phyloP scores from a whole-genome alignment of 1,140 invertebrate genomes.

The Subanguina moxae region DNA sequence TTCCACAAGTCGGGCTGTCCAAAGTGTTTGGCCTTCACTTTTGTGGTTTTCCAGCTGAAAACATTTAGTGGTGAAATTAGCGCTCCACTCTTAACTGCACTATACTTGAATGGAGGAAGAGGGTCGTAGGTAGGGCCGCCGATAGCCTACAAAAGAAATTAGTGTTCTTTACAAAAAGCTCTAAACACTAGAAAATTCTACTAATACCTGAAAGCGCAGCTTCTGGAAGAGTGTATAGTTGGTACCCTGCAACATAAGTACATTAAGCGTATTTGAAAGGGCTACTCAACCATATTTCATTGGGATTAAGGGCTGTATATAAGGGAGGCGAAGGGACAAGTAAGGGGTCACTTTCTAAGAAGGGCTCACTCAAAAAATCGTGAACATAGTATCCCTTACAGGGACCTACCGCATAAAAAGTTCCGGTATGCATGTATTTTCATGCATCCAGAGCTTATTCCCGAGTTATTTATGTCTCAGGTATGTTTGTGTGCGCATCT shows the following conservation, averaged over 20 bases:
- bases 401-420: no score
- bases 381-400: no score
- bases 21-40: conserved; percentile 66
- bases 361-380: no score
- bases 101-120: conserved; percentile 38
- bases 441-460: no score
- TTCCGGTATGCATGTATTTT: no score
- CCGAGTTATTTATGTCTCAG: no score
- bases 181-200: not conserved
- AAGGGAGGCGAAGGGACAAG: no score
- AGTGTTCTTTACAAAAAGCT: not conserved
- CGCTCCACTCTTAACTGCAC: not conserved
- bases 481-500: no score
- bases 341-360: no score
- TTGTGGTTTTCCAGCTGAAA: conserved; percentile 72
- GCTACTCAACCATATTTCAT: no score
- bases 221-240: conserved; percentile 60
- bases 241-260: conserved; percentile 51
- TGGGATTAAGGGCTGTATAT: no score
- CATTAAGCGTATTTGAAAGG: no score
- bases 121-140: conserved; percentile 65
- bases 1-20: conserved; percentile 75
- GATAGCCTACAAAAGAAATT: conserved; percentile 45
- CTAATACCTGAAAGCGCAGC: conserved; percentile 64
- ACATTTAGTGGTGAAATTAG: conserved; percentile 62